phyloP scores from a whole-genome alignment of 2,113 vertebrate species.

The Otolemur garnettii region DNA sequence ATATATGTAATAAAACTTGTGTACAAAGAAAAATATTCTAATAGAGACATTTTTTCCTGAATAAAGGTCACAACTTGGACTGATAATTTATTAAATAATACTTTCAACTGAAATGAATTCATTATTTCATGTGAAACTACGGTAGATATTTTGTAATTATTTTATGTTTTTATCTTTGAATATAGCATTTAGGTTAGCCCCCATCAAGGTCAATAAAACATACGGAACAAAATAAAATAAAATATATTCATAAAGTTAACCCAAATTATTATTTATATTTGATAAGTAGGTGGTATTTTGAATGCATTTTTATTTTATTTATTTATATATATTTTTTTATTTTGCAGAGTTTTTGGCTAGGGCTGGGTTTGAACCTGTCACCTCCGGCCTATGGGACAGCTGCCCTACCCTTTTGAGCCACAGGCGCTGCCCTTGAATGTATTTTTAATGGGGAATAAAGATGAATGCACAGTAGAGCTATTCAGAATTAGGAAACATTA shows the following conservation, averaged over 20 bases:
- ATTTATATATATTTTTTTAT: too few species aligned
- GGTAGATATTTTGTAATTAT: not conserved
- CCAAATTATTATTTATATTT: not conserved
- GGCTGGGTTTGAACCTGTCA: too few species aligned
- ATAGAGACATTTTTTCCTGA: not conserved
- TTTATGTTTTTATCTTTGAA: not conserved
- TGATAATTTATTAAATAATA: not conserved
- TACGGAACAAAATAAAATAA: not conserved
- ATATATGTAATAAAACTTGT: not conserved
- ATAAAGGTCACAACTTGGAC: not conserved
- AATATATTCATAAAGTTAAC: not conserved
- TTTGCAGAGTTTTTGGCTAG: too few species aligned
- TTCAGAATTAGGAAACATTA: not conserved
- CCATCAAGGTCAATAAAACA: not conserved
- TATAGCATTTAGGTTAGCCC: not conserved
- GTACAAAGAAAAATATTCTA: not conserved
- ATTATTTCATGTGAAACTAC: not conserved
- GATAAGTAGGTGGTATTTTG: not conserved
- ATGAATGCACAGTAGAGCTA: not conserved
- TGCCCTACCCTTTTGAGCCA: too few species aligned
- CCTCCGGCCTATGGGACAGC: too few species aligned
- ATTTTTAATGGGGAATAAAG: not conserved
- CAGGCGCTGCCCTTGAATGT: not conserved
- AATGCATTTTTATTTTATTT: not conserved
- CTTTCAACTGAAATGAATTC: not conserved